Evolutionary conservation across 2,797 vertebrate species (phyloP).

Genomic region (Anguilla megastoma): DNA sequence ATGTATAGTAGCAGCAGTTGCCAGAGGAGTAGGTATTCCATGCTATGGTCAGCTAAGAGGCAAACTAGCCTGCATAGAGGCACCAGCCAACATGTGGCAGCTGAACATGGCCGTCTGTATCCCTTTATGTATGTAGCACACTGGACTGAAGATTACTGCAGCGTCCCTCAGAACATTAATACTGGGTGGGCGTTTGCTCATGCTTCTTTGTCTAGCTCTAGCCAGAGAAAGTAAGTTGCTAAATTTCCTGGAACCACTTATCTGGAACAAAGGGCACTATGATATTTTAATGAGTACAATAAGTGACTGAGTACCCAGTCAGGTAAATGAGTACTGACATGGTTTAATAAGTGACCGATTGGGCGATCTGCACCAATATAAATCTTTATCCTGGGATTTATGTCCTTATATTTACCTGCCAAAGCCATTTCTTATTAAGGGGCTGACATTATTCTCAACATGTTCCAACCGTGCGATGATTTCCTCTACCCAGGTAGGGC

Average conservation of each 20-base stretch:
- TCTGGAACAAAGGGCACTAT: neutral
- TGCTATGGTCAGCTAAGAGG: slow-evolving; percentile 41
- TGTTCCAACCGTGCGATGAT: neutral
- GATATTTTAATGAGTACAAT: neutral
- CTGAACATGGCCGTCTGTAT: neutral
- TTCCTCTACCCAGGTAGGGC: neutral
- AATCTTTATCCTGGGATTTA: neutral
- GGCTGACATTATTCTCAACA: too few species aligned
- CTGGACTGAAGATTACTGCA: neutral
- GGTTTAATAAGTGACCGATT: neutral
- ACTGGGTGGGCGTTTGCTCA: neutral
- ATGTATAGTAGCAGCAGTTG: slow-evolving; percentile 14
- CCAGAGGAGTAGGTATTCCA: slow-evolving; percentile 48
- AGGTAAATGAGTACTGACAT: neutral
- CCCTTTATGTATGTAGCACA: neutral
- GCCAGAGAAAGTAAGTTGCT: neutral
- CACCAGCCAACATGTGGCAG: neutral
- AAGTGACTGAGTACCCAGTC: slow-evolving; percentile 15
- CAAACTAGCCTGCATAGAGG: neutral
- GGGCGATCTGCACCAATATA: neutral
- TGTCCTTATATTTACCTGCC: neutral
- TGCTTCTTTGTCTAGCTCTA: neutral
- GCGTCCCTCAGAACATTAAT: neutral
- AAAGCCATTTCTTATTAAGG: neutral
- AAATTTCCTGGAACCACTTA: neutral